These are phyloP conservation scores for Tetragnatha versicolor DNA, from an alignment of 1,140 invertebrate genomes.

Conservation along the genomic window DNA sequence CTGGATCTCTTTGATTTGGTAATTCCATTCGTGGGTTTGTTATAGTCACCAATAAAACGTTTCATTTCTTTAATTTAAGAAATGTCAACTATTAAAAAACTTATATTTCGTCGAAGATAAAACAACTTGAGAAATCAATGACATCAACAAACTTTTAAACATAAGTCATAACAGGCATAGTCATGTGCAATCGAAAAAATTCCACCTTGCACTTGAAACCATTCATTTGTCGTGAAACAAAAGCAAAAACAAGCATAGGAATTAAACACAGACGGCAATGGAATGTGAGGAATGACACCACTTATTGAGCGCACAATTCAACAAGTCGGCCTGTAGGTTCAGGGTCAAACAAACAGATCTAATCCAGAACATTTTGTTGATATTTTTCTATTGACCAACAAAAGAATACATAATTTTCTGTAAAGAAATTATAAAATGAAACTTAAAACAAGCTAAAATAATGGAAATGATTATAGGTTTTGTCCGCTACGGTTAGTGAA, in stretches of 20 bases:
- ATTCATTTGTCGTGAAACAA: conserved; percentile 17
- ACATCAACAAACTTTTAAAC: not conserved
- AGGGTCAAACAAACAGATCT: not conserved
- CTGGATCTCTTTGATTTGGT: conserved; percentile 53
- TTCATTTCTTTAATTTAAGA: conserved; percentile 52
- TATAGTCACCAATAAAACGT: conserved; percentile 22
- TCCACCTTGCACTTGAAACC: not conserved
- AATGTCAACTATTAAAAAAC: conserved; percentile 30
- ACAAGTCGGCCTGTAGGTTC: conserved; percentile 14
- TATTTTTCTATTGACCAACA: not conserved
- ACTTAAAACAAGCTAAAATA: conserved; percentile 16
- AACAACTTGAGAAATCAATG: not conserved
- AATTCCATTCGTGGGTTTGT: conserved; percentile 50
- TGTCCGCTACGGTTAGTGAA: conserved; percentile 44
- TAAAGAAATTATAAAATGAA: conserved; percentile 24
- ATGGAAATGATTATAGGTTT: conserved; percentile 45
- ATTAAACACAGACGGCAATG: conserved; percentile 46
- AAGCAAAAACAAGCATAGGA: conserved; percentile 36
- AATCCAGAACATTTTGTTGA: not conserved
- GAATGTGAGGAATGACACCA: conserved; percentile 52
- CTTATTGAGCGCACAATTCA: conserved; percentile 23
- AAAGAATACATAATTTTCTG: not conserved
- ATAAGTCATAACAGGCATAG: not conserved
- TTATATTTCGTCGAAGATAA: conserved; percentile 7
- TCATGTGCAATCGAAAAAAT: not conserved